These are phyloP conservation scores for Karalla daura DNA, from an alignment of 2,797 vertebrate genomes.

Conservation along the genomic window DNA sequence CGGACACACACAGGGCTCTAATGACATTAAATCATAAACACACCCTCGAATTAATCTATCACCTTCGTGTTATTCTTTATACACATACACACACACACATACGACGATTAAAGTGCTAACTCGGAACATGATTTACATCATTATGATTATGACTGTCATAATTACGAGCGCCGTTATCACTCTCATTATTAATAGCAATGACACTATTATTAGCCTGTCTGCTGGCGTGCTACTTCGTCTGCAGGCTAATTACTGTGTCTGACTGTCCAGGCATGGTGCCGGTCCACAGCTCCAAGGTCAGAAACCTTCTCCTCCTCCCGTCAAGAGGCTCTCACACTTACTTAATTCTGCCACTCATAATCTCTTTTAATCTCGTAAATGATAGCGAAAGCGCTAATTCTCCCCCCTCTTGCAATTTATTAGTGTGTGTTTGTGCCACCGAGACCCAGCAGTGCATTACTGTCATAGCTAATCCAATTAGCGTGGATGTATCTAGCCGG, in stretches of 20 bases:
- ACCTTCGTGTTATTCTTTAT: conserved; percentile 60
- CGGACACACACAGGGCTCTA: conserved; percentile 62
- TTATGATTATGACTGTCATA: conserved; percentile 82
- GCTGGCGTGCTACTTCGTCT: conserved; percentile 60
- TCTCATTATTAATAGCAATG: conserved; percentile 82
- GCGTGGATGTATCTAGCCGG: conserved; percentile 78
- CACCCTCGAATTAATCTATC: conserved; percentile 73
- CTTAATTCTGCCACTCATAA: conserved; percentile 86
- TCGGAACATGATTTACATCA: conserved; percentile 83
- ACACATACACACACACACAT: conserved; percentile 34
- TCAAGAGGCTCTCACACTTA: conserved; percentile 78
- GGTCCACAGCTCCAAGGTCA: conserved; percentile 70
- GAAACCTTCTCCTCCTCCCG: conserved; percentile 64
- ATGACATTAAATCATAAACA: conserved; percentile 78
- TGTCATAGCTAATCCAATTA: conserved; percentile 93
- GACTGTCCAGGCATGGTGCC: conserved; percentile 64
- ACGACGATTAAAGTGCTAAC: conserved; percentile 68
- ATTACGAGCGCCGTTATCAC: conserved; percentile 78
- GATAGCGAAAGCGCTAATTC: conserved; percentile 86
- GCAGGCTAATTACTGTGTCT: conserved; percentile 74
- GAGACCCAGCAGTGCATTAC: conserved; percentile 82
- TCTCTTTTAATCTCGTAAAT: conserved; percentile 88
- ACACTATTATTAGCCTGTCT: conserved; percentile 77
- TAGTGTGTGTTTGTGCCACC: conserved; percentile 85
- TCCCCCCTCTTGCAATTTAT: conserved; percentile 87